Evolutionary conservation across 2,888 invertebrate genomes (phyloP).

Genomic region (Cerastis rubricosa): DNA sequence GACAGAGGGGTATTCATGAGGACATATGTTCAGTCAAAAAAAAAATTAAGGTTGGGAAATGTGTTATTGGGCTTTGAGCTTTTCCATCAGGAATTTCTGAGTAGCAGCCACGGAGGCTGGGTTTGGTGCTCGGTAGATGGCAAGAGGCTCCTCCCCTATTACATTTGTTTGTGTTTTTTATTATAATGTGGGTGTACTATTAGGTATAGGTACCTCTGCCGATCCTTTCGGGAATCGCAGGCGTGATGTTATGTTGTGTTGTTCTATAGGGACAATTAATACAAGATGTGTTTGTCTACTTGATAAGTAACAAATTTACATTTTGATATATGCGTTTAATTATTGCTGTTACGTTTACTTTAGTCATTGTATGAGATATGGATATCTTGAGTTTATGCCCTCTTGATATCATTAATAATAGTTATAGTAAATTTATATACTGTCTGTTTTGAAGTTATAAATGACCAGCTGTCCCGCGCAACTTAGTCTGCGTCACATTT

Average conservation of each 20-base stretch:
- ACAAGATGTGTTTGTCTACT: slow-evolving; percentile 2
- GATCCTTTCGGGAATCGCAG: neutral
- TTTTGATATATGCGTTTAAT: slow-evolving; percentile 24
- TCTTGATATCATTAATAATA: neutral
- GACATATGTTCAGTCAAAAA: too few species aligned
- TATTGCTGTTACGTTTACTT: slow-evolving; percentile 16
- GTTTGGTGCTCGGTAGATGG: neutral
- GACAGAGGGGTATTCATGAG: too few species aligned
- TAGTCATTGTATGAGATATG: slow-evolving; percentile 7
- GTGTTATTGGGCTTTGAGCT: neutral
- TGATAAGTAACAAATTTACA: slow-evolving; percentile 39
- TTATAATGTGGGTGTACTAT: neutral
- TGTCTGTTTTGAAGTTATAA: too few species aligned
- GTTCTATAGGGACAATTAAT: slow-evolving; percentile 38
- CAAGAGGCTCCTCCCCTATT: neutral
- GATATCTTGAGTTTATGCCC: slow-evolving; percentile 1
- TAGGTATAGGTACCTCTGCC: neutral
- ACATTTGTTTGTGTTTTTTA: too few species aligned
- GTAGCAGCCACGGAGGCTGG: neutral
- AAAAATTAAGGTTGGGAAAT: too few species aligned
- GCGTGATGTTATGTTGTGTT: neutral
- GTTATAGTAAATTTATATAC: too few species aligned
- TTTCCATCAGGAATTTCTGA: neutral
- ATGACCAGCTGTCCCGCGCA: too few species aligned
- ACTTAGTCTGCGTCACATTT: too few species aligned